Evolutionary conservation across 2,797 vertebrate species (phyloP).

Genomic region (Sebastes melanostomus): DNA sequence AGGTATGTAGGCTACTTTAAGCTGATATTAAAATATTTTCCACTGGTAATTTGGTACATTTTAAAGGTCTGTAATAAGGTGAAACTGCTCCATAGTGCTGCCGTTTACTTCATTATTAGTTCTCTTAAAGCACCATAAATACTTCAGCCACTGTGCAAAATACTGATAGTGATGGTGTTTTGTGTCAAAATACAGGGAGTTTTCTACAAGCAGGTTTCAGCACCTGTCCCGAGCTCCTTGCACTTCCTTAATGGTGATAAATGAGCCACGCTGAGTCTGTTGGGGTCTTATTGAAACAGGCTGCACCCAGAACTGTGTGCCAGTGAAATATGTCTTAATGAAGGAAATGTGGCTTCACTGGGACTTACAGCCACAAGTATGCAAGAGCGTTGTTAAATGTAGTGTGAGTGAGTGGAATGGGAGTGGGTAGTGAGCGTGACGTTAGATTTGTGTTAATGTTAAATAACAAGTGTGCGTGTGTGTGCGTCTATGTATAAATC

Average conservation of each 20-base stretch:
- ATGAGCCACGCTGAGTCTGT: constrained; percentile 48
- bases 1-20: constrained; percentile 11
- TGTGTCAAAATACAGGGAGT: constrained; percentile 40
- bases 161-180: constrained; percentile 30
- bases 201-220: constrained; percentile 46
- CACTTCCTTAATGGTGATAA: constrained; percentile 64
- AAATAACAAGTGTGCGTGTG: background rate
- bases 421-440: background rate
- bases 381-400: constrained; percentile 51
- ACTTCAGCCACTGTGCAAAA: constrained; percentile 13
- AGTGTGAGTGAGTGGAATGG: constrained; percentile 21
- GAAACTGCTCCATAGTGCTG: background rate
- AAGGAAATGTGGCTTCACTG: constrained; percentile 67
- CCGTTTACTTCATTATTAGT: background rate
- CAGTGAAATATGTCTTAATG: constrained; percentile 64
- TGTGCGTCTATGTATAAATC: constrained; percentile 19
- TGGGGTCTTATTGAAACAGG: constrained; percentile 69
- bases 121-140: constrained; percentile 4
- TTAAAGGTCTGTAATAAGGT: constrained; percentile 1
- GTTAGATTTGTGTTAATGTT: constrained; percentile 19
- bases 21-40: constrained; percentile 42
- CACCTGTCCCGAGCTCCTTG: constrained; percentile 49
- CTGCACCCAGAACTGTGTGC: constrained; percentile 46
- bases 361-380: constrained; percentile 51
- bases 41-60: constrained; percentile 13